These are phyloP conservation scores for Zootoca vivipara DNA, from an alignment of 2,113 vertebrate species.

Conservation along the genomic window DNA sequence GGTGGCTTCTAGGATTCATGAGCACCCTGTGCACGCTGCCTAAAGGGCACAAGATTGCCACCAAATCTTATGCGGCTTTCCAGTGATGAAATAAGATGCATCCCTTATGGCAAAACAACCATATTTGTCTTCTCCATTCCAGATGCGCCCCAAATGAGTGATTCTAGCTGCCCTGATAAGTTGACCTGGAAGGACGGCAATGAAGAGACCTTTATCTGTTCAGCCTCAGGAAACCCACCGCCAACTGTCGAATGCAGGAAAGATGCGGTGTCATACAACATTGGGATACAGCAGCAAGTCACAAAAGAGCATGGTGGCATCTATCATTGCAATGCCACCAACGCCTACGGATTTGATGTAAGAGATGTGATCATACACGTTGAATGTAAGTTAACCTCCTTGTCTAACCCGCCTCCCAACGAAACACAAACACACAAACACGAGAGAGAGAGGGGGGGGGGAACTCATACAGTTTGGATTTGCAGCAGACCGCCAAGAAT, in stretches of 20 bases:
- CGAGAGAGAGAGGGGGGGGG: too few species aligned
- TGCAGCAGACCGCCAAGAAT: not conserved
- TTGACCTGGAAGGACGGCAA: constrained; percentile 44
- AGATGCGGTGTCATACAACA: not conserved
- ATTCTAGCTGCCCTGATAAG: constrained; percentile 26
- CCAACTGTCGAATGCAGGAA: constrained; percentile 44
- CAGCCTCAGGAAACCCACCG: constrained; percentile 49
- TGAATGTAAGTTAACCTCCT: constrained; percentile 48
- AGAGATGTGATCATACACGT: constrained; percentile 26
- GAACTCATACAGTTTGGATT: not conserved
- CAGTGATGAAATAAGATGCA: not conserved
- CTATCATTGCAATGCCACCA: constrained; percentile 50
- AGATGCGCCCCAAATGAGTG: constrained; percentile 55
- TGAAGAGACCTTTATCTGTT: constrained; percentile 35
- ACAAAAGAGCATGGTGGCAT: not conserved
- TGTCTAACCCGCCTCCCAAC: too few species aligned
- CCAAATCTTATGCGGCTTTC: not conserved
- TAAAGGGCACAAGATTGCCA: too few species aligned
- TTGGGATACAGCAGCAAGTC: not conserved
- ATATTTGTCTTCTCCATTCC: not conserved
- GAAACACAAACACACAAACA: too few species aligned
- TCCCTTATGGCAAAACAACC: not conserved
- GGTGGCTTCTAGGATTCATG: not conserved
- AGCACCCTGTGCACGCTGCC: not conserved
- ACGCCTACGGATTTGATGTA: not conserved